These are phyloP conservation scores for Eutolmus rufibarbis DNA, from an alignment of 2,888 invertebrate species.

Conservation along the genomic window DNA sequence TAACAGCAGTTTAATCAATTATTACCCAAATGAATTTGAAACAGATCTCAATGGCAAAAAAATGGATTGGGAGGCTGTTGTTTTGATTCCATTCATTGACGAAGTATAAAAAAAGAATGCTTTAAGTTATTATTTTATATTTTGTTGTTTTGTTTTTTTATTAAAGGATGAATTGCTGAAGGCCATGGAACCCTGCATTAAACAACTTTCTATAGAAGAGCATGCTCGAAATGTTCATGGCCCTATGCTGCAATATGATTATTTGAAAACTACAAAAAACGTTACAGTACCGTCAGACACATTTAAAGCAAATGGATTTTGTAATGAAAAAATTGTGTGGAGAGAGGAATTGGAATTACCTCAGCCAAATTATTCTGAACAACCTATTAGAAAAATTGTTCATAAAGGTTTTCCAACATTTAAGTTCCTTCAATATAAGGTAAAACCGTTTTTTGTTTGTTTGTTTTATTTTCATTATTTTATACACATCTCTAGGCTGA, in stretches of 20 bases:
- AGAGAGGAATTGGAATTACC: constrained; percentile 21
- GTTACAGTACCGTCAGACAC: constrained; percentile 70
- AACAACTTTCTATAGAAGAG: constrained; percentile 74
- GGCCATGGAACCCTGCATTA: constrained; percentile 77
- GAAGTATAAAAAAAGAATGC: constrained; percentile 66
- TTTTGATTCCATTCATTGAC: constrained; percentile 91
- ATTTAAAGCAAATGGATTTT: constrained; percentile 57
- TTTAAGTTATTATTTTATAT: background rate
- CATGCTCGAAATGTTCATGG: constrained; percentile 81
- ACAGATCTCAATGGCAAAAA: constrained; percentile 96
- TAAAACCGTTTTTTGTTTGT: constrained; percentile 58
- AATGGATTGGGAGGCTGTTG: constrained; percentile 96
- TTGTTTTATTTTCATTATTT: background rate
- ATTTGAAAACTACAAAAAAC: constrained; percentile 64
- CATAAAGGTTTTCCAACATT: constrained; percentile 91
- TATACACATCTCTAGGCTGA: constrained; percentile 64
- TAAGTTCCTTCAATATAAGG: constrained; percentile 81
- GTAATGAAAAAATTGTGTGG: constrained; percentile 55
- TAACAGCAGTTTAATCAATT: constrained; percentile 82
- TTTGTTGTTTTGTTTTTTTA: background rate
- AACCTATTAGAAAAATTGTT: constrained; percentile 42
- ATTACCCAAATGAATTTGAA: constrained; percentile 89
- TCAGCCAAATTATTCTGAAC: background rate
- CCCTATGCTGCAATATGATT: constrained; percentile 83
- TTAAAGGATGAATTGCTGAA: constrained; percentile 70